Evolutionary conservation across 2,888 invertebrate species (phyloP).

Genomic region (Nipponacmea schrenckii): DNA sequence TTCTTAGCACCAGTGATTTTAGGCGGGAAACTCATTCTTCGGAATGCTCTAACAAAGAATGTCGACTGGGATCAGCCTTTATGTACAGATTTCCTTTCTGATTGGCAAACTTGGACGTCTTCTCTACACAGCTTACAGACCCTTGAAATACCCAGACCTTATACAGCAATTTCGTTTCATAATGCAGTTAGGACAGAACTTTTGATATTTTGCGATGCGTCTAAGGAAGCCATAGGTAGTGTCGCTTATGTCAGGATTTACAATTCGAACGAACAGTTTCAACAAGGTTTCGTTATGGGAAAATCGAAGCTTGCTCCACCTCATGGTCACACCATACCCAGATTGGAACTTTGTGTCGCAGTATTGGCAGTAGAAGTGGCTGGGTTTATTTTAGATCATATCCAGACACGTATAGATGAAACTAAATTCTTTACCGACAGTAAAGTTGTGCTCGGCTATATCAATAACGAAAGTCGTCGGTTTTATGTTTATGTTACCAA

Average conservation of each 20-base stretch:
- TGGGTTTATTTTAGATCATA: not conserved
- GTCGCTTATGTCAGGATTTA: not conserved
- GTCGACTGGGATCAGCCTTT: too few relatives aligned
- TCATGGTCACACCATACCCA: constrained; percentile 11
- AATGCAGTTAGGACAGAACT: not conserved
- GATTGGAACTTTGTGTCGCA: constrained; percentile 9
- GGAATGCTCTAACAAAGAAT: too few relatives aligned
- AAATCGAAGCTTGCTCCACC: too few relatives aligned
- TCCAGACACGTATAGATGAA: not conserved
- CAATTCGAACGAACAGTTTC: not conserved
- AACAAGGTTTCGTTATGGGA: not conserved
- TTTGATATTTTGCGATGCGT: constrained; percentile 20
- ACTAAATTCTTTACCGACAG: too few relatives aligned
- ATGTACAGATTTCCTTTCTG: too few relatives aligned
- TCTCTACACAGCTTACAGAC: constrained; percentile 6
- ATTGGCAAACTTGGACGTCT: constrained; percentile 14
- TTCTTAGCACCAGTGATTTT: too few relatives aligned
- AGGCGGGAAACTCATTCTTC: too few relatives aligned
- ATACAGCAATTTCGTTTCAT: not conserved
- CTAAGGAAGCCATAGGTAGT: not conserved
- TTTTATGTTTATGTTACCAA: too few relatives aligned
- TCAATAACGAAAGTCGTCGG: too few relatives aligned
- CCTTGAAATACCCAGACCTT: constrained; percentile 14
- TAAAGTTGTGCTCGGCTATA: too few relatives aligned
- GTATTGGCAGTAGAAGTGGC: constrained; percentile 1